Evolutionary conservation across 2,888 invertebrate genomes (phyloP).

Genomic region (Cheilosia scutellata): DNA sequence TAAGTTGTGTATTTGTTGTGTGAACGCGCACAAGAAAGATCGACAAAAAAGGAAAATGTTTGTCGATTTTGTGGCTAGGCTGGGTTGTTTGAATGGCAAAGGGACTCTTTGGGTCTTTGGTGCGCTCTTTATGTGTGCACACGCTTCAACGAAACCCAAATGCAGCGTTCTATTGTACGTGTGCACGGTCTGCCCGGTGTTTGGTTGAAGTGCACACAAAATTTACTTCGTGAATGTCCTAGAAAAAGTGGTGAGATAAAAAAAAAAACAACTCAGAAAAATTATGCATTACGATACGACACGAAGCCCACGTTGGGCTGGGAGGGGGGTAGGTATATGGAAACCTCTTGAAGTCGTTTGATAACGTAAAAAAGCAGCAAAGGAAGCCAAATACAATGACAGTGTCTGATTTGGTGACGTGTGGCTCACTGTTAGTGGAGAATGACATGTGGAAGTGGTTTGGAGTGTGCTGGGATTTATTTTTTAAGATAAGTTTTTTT

Average conservation of each 20-base stretch:
- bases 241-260: conserved; percentile 61
- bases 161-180: conserved; percentile 39
- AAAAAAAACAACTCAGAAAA: conserved; percentile 49
- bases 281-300: conserved; percentile 42
- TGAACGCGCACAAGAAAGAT: conserved; percentile 22
- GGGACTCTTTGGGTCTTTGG: neutral
- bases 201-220: conserved; percentile 28
- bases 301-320: neutral
- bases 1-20: conserved; percentile 60
- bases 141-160: conserved; percentile 54
- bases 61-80: conserved; percentile 16
- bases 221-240: conserved; percentile 39
- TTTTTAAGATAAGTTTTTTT: conserved; percentile 7
- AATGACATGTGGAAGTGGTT: conserved; percentile 23
- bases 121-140: conserved; percentile 63
- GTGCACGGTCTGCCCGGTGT: neutral
- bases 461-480: conserved; percentile 9
- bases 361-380: conserved; percentile 33
- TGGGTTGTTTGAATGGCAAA: conserved; percentile 24
- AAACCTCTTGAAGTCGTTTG: conserved; percentile 26
- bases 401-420: conserved; percentile 44
- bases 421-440: neutral
- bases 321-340: neutral
- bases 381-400: conserved; percentile 36
- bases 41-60: conserved; percentile 1